phyloP scores from a whole-genome alignment of 2,797 vertebrate genomes.

The Dipus sagitta region DNA sequence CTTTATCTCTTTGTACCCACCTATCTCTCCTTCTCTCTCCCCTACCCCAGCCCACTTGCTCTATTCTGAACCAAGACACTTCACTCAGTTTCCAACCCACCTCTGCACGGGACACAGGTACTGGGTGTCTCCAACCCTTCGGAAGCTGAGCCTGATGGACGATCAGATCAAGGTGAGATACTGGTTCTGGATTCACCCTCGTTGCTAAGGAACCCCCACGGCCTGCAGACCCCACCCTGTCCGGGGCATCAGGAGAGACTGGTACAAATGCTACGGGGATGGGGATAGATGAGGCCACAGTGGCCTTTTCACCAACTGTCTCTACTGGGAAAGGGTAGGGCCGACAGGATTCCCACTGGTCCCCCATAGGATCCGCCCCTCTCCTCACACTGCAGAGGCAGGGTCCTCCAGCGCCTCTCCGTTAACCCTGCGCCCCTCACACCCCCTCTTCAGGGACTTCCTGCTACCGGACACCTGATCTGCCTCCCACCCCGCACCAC shows the following conservation, averaged over 20 bases:
- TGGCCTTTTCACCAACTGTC: background rate
- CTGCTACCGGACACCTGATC: too few relatives aligned
- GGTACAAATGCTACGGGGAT: too few relatives aligned
- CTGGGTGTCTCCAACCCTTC: accelerated
- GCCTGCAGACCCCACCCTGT: background rate
- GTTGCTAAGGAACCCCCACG: accelerated
- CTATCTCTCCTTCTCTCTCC: background rate
- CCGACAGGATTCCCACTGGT: accelerated
- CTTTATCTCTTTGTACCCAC: too few relatives aligned
- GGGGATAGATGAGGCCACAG: background rate
- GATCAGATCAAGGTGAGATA: background rate
- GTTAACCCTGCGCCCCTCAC: background rate
- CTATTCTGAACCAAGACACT: background rate
- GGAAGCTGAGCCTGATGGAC: background rate
- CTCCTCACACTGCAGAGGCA: accelerated
- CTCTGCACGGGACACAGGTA: background rate
- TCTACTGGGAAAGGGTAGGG: background rate
- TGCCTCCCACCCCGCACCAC: too few relatives aligned
- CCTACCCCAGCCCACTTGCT: too few relatives aligned
- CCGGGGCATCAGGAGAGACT: background rate
- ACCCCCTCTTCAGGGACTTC: background rate
- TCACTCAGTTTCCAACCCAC: accelerated
- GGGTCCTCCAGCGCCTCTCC: accelerated
- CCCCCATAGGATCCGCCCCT: too few relatives aligned
- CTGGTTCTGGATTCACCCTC: background rate